A percentile compares a stretch with the other conserved stretches of the same genome.
Conservation (phyloP, 1,140 invertebrate genomes). For the Sycophila sp. region DNA sequence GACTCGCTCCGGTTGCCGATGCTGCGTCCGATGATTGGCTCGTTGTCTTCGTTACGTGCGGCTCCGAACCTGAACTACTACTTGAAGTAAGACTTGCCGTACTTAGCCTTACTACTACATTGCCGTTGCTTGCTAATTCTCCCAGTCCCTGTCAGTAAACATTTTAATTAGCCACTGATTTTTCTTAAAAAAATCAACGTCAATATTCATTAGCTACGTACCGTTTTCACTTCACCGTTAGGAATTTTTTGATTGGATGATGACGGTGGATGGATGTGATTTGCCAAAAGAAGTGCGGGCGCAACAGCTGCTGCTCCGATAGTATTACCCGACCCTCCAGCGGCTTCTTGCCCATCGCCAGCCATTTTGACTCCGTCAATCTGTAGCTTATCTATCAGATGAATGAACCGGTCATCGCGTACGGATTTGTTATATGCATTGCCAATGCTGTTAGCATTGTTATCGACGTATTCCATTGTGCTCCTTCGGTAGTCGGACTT, state of each 20-base stretch:
- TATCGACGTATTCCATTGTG: conserved; percentile 65
- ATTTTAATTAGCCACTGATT: not conserved
- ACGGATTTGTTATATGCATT: conserved; percentile 46
- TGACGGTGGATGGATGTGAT: conserved; percentile 52
- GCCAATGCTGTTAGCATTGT: conserved; percentile 63
- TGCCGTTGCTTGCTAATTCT: conserved; percentile 30
- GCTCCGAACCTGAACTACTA: conserved; percentile 62
- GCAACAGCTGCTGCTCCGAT: conserved; percentile 37
- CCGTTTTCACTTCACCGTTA: conserved; percentile 55
- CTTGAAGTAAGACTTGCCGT: conserved; percentile 66
- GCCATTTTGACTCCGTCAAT: conserved; percentile 52
- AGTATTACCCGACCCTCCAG: conserved; percentile 23
- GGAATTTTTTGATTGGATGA: conserved; percentile 49
- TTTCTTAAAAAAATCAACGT: not conserved
- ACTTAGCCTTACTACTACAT: conserved; percentile 60
- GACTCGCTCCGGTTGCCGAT: not conserved
- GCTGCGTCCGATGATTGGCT: conserved; percentile 38
- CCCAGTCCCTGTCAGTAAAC: not conserved
- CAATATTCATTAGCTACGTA: conserved; percentile 39
- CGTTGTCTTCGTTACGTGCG: conserved; percentile 48
- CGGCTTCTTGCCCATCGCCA: conserved; percentile 44
- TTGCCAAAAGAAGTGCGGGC: conserved; percentile 52
- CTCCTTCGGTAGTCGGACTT: conserved; percentile 59
- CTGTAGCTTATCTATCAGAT: conserved; percentile 58
- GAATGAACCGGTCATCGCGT: conserved; percentile 50